Conservation (phyloP, 2,888 invertebrate genomes). For the Xestia ashworthii region DNA sequence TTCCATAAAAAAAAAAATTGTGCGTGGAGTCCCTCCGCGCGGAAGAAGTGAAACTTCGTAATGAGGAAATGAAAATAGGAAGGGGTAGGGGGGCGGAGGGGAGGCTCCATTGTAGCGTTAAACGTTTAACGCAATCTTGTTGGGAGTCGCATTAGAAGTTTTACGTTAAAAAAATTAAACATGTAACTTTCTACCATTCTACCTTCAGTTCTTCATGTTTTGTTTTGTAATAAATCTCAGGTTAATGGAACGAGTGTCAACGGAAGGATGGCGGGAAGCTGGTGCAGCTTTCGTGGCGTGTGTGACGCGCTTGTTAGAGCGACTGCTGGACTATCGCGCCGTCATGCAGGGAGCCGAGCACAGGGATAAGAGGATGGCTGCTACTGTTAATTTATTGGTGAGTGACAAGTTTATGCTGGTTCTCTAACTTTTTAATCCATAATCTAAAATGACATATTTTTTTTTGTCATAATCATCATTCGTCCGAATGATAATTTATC, state of each 20-base stretch:
- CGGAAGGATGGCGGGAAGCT: constrained; percentile 97
- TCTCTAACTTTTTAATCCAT: too few relatives aligned
- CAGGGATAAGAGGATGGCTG: constrained; percentile 98
- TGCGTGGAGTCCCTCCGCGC: too few relatives aligned
- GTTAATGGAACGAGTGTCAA: constrained; percentile 95
- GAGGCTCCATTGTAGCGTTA: too few relatives aligned
- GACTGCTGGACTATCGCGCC: constrained; percentile 97
- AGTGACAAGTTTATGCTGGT: constrained; percentile 69
- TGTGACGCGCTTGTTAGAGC: constrained; percentile 96
- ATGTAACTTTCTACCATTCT: background rate
- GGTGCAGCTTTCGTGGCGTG: constrained; percentile 98
- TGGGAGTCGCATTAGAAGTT: too few relatives aligned
- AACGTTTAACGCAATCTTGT: too few relatives aligned
- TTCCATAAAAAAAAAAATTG: fast-evolving
- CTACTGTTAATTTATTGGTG: constrained; percentile 98
- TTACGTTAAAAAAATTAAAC: too few relatives aligned
- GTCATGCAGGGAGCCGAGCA: constrained; percentile 99
- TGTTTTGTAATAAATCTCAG: constrained; percentile 73
- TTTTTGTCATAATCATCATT: too few relatives aligned
- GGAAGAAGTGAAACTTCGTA: too few relatives aligned
- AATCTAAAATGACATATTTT: too few relatives aligned
- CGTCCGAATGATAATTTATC: too few relatives aligned
- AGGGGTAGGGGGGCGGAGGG: too few relatives aligned
- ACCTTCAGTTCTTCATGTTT: background rate
- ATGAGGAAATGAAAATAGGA: too few relatives aligned